Evolutionary conservation across 2,113 vertebrate genomes (phyloP).

Genomic region (Potamarius usumacintae): DNA sequence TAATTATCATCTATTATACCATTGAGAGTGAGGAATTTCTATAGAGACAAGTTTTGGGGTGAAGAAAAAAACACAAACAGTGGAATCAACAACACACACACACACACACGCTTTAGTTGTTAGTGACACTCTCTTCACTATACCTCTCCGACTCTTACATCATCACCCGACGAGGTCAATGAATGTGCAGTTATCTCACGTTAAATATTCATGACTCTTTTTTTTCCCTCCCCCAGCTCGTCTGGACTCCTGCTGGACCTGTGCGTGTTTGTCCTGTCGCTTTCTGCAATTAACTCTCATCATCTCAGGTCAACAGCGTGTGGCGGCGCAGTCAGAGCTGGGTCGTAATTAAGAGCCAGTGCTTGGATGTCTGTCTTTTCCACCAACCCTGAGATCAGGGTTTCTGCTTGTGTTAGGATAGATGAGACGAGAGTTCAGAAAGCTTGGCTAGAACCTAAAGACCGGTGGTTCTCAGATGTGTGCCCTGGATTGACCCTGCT

Average conservation of each 20-base stretch:
- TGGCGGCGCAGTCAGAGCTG: neutral
- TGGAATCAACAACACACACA: neutral
- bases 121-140: neutral
- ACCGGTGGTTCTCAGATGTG: neutral
- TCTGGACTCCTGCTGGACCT: neutral
- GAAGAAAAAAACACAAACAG: neutral
- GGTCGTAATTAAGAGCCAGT: constrained; percentile 12
- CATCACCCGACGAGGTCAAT: constrained; percentile 20
- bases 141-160: neutral
- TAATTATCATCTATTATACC: neutral
- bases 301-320: constrained; percentile 22
- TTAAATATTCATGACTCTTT: constrained; percentile 34
- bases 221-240: no score
- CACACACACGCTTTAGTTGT: neutral
- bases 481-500: neutral
- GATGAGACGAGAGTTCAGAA: neutral
- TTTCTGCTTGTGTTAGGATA: neutral
- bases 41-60: neutral
- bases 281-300: constrained; percentile 22
- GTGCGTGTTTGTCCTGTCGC: constrained; percentile 16
- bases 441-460: neutral
- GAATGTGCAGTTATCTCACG: neutral
- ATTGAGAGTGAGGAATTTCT: neutral
- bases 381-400: neutral
- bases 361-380: neutral